A percentile compares a stretch with the other conserved stretches of the same genome.
Evolutionary conservation across 2,888 invertebrate species (phyloP).

Genomic region (Myathropa florea): DNA sequence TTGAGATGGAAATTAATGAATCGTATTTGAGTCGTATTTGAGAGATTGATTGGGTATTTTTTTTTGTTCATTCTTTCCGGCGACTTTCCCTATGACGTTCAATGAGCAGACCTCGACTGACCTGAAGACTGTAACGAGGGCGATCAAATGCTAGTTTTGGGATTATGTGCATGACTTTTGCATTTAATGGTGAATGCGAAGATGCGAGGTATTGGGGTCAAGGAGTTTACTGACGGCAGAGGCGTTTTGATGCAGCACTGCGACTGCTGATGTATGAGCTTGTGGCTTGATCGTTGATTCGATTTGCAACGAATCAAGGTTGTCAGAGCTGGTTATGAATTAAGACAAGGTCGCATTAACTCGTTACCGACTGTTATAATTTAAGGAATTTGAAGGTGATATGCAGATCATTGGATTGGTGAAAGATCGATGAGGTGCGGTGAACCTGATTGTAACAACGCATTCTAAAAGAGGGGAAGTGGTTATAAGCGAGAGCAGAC

Average conservation of each 20-base stretch:
- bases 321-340: too few relatives aligned
- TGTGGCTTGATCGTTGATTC: neutral
- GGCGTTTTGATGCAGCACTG: neutral
- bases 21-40: neutral
- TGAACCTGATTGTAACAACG: too few relatives aligned
- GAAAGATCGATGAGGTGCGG: too few relatives aligned
- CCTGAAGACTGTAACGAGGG: neutral
- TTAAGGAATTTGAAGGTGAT: too few relatives aligned
- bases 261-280: neutral
- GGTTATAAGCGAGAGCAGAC: too few relatives aligned
- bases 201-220: neutral
- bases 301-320: too few relatives aligned
- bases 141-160: neutral
- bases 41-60: slow-evolving; percentile 21
- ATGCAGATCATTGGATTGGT: too few relatives aligned
- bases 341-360: too few relatives aligned
- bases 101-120: neutral
- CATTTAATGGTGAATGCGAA: neutral
- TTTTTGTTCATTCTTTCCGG: neutral
- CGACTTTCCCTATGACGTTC: neutral
- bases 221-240: neutral
- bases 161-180: neutral
- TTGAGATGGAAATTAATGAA: neutral
- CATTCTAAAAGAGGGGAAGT: too few relatives aligned
- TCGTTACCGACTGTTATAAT: too few relatives aligned